phyloP scores from a whole-genome alignment of 2,797 vertebrate genomes.

The Chanos chanos region DNA sequence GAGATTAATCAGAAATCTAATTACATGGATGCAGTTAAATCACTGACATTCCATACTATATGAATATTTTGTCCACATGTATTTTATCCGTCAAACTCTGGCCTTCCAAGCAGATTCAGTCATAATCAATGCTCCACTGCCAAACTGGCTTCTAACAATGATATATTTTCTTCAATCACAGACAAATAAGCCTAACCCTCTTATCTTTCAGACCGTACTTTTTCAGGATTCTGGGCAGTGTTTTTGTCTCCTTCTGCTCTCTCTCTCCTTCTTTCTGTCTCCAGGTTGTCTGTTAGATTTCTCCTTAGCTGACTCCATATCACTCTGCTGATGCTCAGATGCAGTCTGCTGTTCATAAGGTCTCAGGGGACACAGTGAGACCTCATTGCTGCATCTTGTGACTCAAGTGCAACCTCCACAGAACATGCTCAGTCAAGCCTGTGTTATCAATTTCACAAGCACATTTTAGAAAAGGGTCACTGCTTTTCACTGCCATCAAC shows the following conservation, averaged over 20 bases:
- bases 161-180: not conserved
- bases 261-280: conserved; percentile 2
- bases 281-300: conserved; percentile 4
- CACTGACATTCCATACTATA: too few species aligned
- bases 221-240: not conserved
- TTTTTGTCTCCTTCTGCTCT: not conserved
- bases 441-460: conserved; percentile 19
- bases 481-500: not conserved
- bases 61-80: too few species aligned
- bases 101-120: too few species aligned
- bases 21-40: too few species aligned
- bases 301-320: conserved; percentile 47
- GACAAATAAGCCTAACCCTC: not conserved
- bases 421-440: conserved; percentile 21
- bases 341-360: conserved; percentile 44
- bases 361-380: conserved; percentile 44
- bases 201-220: not conserved
- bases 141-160: not conserved
- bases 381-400: conserved; percentile 41
- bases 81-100: too few species aligned
- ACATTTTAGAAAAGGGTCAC: not conserved
- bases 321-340: conserved; percentile 51
- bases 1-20: too few species aligned
- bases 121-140: not conserved
- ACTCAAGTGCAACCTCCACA: conserved; percentile 44